Conservation (phyloP, 2,888 invertebrate genomes). For the Mythimna pallens region DNA sequence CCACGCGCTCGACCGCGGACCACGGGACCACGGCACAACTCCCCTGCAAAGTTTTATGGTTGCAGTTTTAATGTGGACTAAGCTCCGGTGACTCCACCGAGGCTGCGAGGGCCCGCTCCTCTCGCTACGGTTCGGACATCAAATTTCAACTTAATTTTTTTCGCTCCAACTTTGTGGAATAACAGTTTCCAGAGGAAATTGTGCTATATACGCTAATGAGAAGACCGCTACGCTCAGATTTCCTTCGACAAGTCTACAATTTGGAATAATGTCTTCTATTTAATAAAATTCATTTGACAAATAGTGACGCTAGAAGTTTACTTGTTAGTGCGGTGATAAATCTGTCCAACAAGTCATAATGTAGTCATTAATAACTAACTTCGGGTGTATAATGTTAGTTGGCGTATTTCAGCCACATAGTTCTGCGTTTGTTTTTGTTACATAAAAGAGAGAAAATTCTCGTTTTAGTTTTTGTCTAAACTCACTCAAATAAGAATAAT, state of each 20-base stretch:
- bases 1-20: constrained; percentile 80
- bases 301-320: constrained; percentile 49
- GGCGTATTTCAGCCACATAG: constrained; percentile 38
- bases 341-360: constrained; percentile 58
- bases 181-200: constrained; percentile 60
- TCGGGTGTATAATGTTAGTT: constrained; percentile 52
- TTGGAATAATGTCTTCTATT: constrained; percentile 38
- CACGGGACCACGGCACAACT: constrained; percentile 80
- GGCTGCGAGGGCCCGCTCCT: constrained; percentile 42
- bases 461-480: constrained; percentile 23
- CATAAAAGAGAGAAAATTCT: constrained; percentile 22
- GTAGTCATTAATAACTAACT: constrained; percentile 55
- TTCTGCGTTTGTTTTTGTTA: constrained; percentile 37
- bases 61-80: constrained; percentile 83
- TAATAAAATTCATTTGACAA: constrained; percentile 52
- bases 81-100: constrained; percentile 72
- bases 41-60: constrained; percentile 79
- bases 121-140: constrained; percentile 61
- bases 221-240: constrained; percentile 54
- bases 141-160: constrained; percentile 69
- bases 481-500: constrained; percentile 61
- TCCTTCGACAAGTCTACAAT: constrained; percentile 46
- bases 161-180: constrained; percentile 56
- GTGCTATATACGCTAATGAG: constrained; percentile 64
- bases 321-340: constrained; percentile 55